These are phyloP conservation scores for Salarias fasciatus DNA, from an alignment of 2,797 vertebrate genomes.

Conservation along the genomic window DNA sequence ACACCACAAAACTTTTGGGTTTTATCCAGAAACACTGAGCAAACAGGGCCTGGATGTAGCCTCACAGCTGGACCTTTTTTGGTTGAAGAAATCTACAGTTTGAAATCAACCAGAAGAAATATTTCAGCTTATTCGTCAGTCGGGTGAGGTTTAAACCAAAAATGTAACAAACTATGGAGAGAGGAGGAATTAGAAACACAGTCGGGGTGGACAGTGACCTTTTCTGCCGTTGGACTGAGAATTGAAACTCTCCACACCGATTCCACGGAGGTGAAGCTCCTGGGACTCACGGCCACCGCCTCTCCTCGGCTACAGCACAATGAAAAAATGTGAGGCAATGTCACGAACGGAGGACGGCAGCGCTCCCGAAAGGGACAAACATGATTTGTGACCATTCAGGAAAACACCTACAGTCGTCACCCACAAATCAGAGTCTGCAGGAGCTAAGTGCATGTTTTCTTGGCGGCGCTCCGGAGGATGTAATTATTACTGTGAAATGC, in stretches of 20 bases:
- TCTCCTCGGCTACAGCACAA: slow-evolving; percentile 6
- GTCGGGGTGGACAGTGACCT: no score
- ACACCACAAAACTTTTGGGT: no score
- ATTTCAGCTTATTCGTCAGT: not conserved
- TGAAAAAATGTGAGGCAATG: slow-evolving; percentile 7
- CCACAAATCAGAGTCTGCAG: slow-evolving; percentile 4
- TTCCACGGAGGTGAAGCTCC: not conserved
- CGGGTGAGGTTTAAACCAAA: not conserved
- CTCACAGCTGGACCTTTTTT: no score
- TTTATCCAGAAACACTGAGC: no score
- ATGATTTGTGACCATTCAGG: slow-evolving; percentile 40
- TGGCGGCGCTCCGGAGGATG: slow-evolving; percentile 20
- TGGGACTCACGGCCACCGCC: not conserved
- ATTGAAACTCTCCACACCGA: slow-evolving; percentile 10
- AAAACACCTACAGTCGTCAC: slow-evolving; percentile 34
- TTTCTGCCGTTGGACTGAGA: slow-evolving; percentile 1
- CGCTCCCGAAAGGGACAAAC: not conserved
- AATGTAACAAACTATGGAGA: slow-evolving; percentile 2
- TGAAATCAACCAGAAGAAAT: no score
- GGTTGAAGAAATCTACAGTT: no score
- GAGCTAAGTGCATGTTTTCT: slow-evolving; percentile 27
- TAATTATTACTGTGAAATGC: slow-evolving; percentile 49
- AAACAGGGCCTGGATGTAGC: no score
- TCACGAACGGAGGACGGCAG: slow-evolving; percentile 26
- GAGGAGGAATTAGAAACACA: slow-evolving; percentile 10